These are phyloP conservation scores for Lumbricus terrestris DNA, from an alignment of 2,888 invertebrate genomes.

Conservation along the genomic window DNA sequence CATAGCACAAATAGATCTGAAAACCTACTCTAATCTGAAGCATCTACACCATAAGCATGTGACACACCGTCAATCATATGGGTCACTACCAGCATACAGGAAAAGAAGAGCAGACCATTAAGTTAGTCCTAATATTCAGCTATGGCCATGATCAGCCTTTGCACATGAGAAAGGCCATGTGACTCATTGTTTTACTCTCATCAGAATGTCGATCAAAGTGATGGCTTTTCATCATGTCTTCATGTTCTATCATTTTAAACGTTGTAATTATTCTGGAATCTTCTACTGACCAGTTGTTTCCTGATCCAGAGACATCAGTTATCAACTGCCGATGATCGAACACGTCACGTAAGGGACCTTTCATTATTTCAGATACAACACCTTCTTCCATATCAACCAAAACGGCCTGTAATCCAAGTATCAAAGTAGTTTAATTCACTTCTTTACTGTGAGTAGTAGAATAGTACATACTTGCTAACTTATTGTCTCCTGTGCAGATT, in stretches of 20 bases:
- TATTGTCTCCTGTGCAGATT: neutral
- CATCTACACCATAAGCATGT: neutral
- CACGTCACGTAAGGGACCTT: slow-evolving; percentile 57
- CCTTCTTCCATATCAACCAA: slow-evolving; percentile 62
- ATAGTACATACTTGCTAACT: neutral
- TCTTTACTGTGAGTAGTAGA: neutral
- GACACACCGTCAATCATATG: too few species aligned
- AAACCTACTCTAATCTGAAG: neutral
- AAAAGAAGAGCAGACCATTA: too few species aligned
- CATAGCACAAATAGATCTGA: neutral
- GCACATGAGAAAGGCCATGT: too few species aligned
- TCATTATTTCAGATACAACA: slow-evolving; percentile 59
- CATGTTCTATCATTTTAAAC: too few species aligned
- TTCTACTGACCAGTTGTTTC: slow-evolving; percentile 59
- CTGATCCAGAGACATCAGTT: slow-evolving; percentile 61
- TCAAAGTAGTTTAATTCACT: neutral
- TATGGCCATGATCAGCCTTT: too few species aligned
- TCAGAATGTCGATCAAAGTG: neutral
- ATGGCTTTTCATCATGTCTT: too few species aligned
- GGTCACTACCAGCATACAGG: too few species aligned
- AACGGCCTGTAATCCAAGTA: slow-evolving; percentile 47
- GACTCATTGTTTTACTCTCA: neutral
- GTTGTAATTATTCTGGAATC: neutral
- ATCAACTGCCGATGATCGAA: slow-evolving; percentile 60
- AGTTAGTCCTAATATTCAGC: too few species aligned